Conservation (phyloP, 2,113 vertebrate species). For the Serilophus lunatus region DNA sequence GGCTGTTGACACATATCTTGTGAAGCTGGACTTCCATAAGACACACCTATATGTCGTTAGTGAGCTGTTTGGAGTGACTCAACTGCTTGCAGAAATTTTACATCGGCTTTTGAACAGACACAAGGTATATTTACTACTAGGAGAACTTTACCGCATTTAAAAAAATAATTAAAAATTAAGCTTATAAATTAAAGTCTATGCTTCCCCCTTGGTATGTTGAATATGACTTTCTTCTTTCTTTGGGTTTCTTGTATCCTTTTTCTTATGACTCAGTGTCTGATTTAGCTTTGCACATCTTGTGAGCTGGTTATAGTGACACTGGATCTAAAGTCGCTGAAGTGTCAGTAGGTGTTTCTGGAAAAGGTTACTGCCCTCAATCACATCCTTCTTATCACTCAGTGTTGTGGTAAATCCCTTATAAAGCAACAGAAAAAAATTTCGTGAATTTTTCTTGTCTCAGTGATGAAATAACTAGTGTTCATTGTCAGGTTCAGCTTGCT, state of each 20-base stretch:
- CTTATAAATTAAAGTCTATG: not conserved
- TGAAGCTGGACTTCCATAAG: not conserved
- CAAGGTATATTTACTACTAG: not conserved
- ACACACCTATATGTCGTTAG: rapidly evolving
- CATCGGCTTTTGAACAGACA: not conserved
- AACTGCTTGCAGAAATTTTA: not conserved
- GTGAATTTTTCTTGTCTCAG: not conserved
- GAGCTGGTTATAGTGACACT: not conserved
- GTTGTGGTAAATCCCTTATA: not conserved
- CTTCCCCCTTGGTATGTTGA: not conserved
- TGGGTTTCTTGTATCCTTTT: not conserved
- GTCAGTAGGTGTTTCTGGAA: not conserved
- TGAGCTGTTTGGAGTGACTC: not conserved
- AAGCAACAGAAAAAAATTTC: not conserved
- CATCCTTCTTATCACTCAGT: not conserved
- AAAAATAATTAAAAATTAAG: not conserved
- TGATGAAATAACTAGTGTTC: not conserved
- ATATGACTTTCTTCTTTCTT: not conserved
- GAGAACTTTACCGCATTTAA: not conserved
- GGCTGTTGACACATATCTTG: not conserved
- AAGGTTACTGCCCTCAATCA: not conserved
- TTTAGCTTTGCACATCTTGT: not conserved
- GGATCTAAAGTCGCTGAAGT: not conserved
- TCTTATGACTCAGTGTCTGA: not conserved
- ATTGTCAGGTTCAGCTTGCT: not conserved